Evolutionary conservation across 2,113 vertebrate genomes (phyloP).

Genomic region (Limnothrissa miodon): DNA sequence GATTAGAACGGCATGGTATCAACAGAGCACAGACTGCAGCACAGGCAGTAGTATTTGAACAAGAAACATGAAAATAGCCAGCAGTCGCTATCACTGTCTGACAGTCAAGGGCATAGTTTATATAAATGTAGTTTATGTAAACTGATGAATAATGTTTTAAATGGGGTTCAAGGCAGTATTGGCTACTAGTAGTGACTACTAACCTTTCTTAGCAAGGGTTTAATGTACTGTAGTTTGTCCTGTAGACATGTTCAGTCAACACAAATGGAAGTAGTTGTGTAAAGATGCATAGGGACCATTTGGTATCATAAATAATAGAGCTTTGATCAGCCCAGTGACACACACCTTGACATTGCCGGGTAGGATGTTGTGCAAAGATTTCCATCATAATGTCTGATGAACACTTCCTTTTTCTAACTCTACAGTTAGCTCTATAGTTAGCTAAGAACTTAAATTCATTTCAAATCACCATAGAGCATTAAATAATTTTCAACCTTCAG

Average conservation of each 20-base stretch:
- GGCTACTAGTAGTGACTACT: background rate
- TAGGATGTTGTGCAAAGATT: background rate
- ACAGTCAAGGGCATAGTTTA: background rate
- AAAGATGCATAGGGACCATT: background rate
- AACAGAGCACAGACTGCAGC: background rate
- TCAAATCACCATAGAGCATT: background rate
- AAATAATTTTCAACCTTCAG: background rate
- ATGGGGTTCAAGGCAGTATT: background rate
- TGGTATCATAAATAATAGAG: background rate
- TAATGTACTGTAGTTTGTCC: no score
- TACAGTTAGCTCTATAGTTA: no score
- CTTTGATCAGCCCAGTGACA: background rate
- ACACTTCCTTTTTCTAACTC: no score
- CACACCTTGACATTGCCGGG: background rate
- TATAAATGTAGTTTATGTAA: background rate
- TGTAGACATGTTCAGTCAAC: no score
- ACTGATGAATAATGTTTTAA: background rate
- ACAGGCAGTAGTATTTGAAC: background rate
- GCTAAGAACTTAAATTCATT: no score
- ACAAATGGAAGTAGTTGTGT: no score
- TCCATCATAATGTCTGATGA: background rate
- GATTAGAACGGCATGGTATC: background rate
- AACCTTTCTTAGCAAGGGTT: background rate
- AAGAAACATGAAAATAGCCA: background rate
- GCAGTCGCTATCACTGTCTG: background rate